phyloP scores from a whole-genome alignment of 2,113 vertebrate species.

The Neolamprologus brichardi region DNA sequence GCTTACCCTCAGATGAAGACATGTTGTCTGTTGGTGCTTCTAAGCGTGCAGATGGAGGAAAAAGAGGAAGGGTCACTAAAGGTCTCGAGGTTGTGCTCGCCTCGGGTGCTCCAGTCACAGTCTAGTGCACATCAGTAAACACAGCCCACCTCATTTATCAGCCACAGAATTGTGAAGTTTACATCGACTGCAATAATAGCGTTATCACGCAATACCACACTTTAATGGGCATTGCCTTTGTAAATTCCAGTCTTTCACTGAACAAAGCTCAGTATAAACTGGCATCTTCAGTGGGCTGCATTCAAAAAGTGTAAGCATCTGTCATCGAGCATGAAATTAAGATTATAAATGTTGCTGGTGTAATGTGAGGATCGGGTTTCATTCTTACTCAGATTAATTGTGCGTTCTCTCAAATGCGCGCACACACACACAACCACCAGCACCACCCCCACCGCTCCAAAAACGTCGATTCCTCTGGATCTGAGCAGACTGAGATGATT shows the following conservation, averaged over 20 bases:
- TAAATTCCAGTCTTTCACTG: background rate
- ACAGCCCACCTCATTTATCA: background rate
- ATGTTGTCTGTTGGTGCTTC: background rate
- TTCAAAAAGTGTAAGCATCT: background rate
- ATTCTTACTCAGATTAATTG: background rate
- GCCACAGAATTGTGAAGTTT: background rate
- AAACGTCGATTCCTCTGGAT: constrained; percentile 12
- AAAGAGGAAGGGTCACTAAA: background rate
- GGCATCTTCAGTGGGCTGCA: background rate
- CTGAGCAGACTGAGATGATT: constrained; percentile 4
- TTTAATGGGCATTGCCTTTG: background rate
- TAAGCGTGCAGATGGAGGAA: background rate
- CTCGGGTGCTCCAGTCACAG: constrained; percentile 6
- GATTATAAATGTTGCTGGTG: background rate
- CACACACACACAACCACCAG: background rate
- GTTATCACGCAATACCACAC: background rate
- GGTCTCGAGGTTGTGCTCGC: constrained; percentile 23
- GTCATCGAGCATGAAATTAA: background rate
- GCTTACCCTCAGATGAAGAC: background rate
- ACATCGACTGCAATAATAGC: background rate
- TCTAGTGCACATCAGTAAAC: constrained; percentile 7
- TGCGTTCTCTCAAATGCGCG: background rate
- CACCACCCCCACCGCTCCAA: background rate
- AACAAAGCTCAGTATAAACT: background rate
- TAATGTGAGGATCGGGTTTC: background rate